These are phyloP conservation scores for Lobophora halterata DNA, from an alignment of 2,888 invertebrate species.

Conservation along the genomic window DNA sequence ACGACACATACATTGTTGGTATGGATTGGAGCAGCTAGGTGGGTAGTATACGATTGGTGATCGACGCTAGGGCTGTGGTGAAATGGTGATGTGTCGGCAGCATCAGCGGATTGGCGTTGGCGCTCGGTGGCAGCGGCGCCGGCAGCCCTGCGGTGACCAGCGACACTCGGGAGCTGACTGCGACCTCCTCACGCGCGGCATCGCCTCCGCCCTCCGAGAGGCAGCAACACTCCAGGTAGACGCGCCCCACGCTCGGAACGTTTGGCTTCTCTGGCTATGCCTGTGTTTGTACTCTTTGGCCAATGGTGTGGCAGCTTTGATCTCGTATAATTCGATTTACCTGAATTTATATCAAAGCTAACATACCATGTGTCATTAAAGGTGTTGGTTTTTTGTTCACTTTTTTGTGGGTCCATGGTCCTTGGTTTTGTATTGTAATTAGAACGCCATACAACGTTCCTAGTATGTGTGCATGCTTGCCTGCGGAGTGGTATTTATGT, in stretches of 20 bases:
- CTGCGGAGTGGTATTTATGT: constrained; percentile 57
- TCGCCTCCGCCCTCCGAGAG: constrained; percentile 72
- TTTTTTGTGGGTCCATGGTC: constrained; percentile 51
- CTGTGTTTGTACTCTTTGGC: constrained; percentile 46
- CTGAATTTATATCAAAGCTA: constrained; percentile 38
- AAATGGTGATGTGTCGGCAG: constrained; percentile 80
- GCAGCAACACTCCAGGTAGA: constrained; percentile 77
- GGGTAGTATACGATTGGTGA: constrained; percentile 41
- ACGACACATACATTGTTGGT: too few species aligned
- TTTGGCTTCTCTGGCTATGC: constrained; percentile 65
- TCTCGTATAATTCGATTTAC: background rate
- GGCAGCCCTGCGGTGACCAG: constrained; percentile 61
- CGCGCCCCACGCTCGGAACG: constrained; percentile 68
- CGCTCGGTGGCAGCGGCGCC: constrained; percentile 74
- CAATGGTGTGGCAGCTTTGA: constrained; percentile 42
- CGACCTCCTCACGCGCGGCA: constrained; percentile 70
- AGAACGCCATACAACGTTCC: constrained; percentile 57
- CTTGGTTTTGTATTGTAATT: constrained; percentile 39
- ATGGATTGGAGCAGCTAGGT: constrained; percentile 68
- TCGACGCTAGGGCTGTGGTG: constrained; percentile 73
- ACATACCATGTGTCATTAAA: constrained; percentile 48
- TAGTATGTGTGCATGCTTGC: constrained; percentile 73
- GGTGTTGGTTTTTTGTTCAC: constrained; percentile 60
- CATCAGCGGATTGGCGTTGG: constrained; percentile 80
- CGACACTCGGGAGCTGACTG: constrained; percentile 61